Conservation (phyloP, 2,888 invertebrate species). For the Tipula confusa region DNA sequence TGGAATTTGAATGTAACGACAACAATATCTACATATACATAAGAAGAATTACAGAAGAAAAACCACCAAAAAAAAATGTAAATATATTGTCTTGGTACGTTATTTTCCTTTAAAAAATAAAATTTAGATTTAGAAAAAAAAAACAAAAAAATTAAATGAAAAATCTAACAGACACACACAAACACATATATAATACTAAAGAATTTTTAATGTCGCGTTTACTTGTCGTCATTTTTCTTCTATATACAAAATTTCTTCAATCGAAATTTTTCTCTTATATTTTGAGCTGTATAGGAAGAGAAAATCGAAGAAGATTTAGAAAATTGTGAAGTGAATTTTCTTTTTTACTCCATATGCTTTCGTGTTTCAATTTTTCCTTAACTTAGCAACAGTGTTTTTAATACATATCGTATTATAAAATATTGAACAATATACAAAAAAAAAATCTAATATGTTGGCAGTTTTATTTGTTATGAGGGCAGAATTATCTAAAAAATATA, state of each 20-base stretch:
- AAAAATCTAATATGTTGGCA: not conserved
- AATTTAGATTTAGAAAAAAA: not conserved
- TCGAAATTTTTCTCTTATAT: not conserved
- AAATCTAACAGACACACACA: not conserved
- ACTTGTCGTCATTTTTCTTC: not conserved
- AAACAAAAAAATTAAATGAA: not conserved
- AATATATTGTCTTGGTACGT: not conserved
- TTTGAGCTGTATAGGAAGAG: not conserved
- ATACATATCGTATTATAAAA: not conserved
- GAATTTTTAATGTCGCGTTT: not conserved
- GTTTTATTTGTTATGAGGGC: not conserved
- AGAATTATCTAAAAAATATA: constrained; percentile 13
- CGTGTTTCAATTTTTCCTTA: not conserved
- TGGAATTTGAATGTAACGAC: not conserved
- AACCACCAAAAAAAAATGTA: constrained; percentile 13
- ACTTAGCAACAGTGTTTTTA: not conserved
- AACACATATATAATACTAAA: not conserved
- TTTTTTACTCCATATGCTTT: not conserved
- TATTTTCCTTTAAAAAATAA: not conserved
- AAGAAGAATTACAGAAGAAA: not conserved
- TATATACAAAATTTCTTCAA: not conserved
- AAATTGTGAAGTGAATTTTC: constrained; percentile 9
- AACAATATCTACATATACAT: not conserved
- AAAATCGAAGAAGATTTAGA: constrained; percentile 14
- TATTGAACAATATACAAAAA: not conserved